Evolutionary conservation across 2,113 vertebrate species (phyloP).

Genomic region (Pandion haliaetus): DNA sequence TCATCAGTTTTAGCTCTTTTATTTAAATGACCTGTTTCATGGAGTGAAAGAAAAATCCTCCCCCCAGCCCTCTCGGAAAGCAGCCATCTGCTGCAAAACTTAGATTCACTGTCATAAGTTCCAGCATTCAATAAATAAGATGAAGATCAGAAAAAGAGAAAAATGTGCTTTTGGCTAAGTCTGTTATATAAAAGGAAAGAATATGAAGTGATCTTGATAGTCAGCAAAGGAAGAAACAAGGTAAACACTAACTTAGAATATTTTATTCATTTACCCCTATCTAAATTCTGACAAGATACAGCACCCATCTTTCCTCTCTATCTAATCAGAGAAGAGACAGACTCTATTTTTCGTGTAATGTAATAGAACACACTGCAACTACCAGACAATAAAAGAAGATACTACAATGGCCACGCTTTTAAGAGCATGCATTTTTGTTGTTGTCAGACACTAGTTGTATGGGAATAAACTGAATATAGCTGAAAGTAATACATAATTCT

Average conservation of each 20-base stretch:
- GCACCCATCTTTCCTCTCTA: neutral
- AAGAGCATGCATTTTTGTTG: slow-evolving; percentile 26
- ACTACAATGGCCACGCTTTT: neutral
- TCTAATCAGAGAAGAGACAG: slow-evolving; percentile 39
- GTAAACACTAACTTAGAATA: slow-evolving; percentile 22
- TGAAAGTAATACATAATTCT: slow-evolving; percentile 34
- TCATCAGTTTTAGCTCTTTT: neutral
- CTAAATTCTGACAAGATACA: slow-evolving; percentile 31
- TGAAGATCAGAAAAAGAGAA: neutral
- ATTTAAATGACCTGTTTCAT: neutral
- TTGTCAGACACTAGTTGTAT: neutral
- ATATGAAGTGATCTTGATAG: neutral
- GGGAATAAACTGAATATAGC: neutral
- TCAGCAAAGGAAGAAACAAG: neutral
- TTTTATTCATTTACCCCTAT: slow-evolving; percentile 16
- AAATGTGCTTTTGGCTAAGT: neutral
- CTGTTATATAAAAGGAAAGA: neutral
- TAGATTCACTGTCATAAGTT: neutral
- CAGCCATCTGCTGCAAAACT: neutral
- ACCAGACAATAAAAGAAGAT: slow-evolving; percentile 22
- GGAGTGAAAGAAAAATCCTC: neutral
- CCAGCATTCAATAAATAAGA: neutral
- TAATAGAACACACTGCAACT: neutral
- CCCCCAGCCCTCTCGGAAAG: neutral
- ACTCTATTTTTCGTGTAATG: slow-evolving; percentile 30